A percentile compares a stretch with the other conserved stretches of the same genome.
phyloP scores from a whole-genome alignment of 2,888 invertebrate species.

The Stramonita haemastoma region DNA sequence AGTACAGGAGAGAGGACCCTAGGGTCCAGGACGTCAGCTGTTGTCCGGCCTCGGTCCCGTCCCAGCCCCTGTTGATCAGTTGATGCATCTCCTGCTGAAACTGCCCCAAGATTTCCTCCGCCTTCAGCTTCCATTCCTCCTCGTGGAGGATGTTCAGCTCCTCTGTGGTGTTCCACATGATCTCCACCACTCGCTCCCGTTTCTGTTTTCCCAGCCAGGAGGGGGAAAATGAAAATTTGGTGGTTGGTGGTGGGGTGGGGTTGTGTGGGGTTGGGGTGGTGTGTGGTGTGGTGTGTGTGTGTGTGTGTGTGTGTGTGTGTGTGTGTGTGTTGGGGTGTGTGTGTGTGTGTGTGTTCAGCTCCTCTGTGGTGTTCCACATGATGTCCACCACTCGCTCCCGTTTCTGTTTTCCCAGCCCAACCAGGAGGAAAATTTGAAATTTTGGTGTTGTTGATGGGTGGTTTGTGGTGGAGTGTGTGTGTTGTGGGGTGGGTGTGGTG shows the following conservation, averaged over 20 bases:
- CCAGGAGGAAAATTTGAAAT: too few species aligned
- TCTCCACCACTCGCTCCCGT: slow-evolving; percentile 58
- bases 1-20: slow-evolving; percentile 89
- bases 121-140: slow-evolving; percentile 51
- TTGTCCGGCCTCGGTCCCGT: slow-evolving; percentile 79
- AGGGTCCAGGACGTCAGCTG: slow-evolving; percentile 87
- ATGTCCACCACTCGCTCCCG: too few species aligned
- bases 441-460: too few species aligned
- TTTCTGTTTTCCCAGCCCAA: too few species aligned
- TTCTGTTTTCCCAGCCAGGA: slow-evolving; percentile 67
- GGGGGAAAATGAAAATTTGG: too few species aligned
- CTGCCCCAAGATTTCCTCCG: slow-evolving; percentile 48
- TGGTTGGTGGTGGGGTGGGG: background rate
- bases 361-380: too few species aligned
- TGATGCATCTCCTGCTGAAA: slow-evolving; percentile 82
- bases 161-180: slow-evolving; percentile 54
- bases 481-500: too few species aligned
- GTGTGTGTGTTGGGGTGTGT: background rate
- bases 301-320: slow-evolving; percentile 14
- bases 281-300: too few species aligned
- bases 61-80: slow-evolving; percentile 82
- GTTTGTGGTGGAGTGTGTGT: too few species aligned
- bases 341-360: background rate
- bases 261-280: background rate
- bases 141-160: slow-evolving; percentile 57